Conservation (phyloP, 2,797 vertebrate genomes). For the Etheostoma perlongum region DNA sequence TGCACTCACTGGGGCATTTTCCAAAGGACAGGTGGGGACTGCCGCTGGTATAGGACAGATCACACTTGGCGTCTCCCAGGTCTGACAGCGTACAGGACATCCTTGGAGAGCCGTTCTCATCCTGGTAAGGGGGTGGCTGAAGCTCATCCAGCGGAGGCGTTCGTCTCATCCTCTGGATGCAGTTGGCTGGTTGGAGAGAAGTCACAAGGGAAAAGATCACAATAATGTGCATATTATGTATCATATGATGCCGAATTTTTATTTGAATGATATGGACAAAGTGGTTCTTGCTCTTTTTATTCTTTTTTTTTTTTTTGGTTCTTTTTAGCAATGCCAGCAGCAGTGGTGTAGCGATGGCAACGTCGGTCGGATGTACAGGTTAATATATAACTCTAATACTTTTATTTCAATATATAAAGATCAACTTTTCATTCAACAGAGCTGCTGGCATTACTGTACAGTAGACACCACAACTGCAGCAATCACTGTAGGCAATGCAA, state of each 20-base stretch:
- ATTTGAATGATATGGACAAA: neutral
- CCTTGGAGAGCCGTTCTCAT: slow-evolving; percentile 94
- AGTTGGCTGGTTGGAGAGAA: slow-evolving; percentile 84
- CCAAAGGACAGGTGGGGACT: slow-evolving; percentile 92
- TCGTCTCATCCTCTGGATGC: slow-evolving; percentile 97
- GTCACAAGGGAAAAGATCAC: neutral
- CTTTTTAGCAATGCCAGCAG: neutral
- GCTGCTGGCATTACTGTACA: neutral
- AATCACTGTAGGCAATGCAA: slow-evolving; percentile 1
- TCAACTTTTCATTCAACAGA: neutral
- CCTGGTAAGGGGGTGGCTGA: slow-evolving; percentile 96
- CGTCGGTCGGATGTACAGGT: neutral
- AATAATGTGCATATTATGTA: neutral
- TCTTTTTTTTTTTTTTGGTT: no score
- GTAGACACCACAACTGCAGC: slow-evolving; percentile 1
- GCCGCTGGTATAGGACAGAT: slow-evolving; percentile 92
- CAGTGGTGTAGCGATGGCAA: neutral
- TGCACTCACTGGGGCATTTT: slow-evolving; percentile 94
- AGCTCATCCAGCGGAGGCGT: slow-evolving; percentile 96
- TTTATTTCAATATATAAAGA: neutral
- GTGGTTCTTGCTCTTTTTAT: no score
- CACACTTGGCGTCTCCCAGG: slow-evolving; percentile 93
- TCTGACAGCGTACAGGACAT: slow-evolving; percentile 96
- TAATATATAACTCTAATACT: neutral
- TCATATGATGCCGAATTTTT: neutral